phyloP scores from a whole-genome alignment of 1,140 invertebrate genomes.

The Protaetia brevitarsis region DNA sequence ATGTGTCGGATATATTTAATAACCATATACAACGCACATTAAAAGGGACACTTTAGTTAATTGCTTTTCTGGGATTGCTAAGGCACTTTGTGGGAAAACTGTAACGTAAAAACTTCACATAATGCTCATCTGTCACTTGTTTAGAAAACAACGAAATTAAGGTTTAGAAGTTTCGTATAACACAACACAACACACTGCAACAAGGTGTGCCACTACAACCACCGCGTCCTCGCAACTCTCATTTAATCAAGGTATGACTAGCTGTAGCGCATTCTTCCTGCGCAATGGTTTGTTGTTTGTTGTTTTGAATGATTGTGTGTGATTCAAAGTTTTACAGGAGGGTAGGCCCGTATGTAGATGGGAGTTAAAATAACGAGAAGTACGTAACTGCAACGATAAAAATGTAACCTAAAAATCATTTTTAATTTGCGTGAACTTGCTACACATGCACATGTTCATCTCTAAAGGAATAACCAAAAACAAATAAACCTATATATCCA shows the following conservation, averaged over 20 bases:
- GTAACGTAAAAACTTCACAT: not conserved
- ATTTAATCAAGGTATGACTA: constrained; percentile 21
- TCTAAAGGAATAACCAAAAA: too few species aligned
- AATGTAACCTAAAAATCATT: not conserved
- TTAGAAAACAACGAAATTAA: constrained; percentile 11
- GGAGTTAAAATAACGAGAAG: not conserved
- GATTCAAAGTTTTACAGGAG: not conserved
- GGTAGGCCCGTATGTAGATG: not conserved
- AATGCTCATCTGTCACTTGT: constrained; percentile 7
- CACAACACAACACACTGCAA: constrained; percentile 3
- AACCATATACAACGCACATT: not conserved
- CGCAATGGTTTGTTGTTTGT: constrained; percentile 1
- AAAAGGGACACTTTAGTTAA: not conserved
- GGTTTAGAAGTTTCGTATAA: constrained; percentile 8
- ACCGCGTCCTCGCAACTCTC: constrained; percentile 20
- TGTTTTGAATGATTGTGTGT: not conserved
- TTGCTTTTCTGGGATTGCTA: not conserved
- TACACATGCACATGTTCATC: too few species aligned
- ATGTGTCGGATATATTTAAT: not conserved
- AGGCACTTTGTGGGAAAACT: not conserved
- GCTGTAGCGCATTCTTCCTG: constrained; percentile 6
- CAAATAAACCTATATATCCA: too few species aligned
- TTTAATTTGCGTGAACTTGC: too few species aligned
- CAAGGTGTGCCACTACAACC: constrained; percentile 14
- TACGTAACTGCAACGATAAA: too few species aligned